Conservation (phyloP, 2,888 invertebrate species). For the Drosophila buzzatii region DNA sequence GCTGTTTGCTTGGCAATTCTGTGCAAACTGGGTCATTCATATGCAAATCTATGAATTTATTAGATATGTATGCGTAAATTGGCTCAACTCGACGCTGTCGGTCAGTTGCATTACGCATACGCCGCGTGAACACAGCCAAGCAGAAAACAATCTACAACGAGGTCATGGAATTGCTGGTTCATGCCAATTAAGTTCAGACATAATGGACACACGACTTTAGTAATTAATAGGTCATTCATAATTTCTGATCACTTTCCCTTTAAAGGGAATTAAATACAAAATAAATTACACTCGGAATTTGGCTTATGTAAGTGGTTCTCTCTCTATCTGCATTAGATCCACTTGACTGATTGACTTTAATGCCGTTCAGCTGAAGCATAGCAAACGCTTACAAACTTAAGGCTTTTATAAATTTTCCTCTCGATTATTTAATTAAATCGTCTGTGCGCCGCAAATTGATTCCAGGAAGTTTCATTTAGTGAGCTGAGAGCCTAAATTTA, state of each 20-base stretch:
- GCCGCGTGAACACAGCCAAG: constrained; percentile 14
- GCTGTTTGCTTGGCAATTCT: constrained; percentile 36
- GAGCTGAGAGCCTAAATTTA: neutral
- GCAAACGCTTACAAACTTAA: neutral
- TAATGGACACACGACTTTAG: too few relatives aligned
- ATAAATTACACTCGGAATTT: neutral
- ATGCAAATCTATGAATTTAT: constrained; percentile 73
- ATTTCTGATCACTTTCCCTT: neutral
- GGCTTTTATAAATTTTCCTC: neutral
- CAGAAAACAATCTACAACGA: neutral
- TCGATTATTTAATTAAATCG: neutral
- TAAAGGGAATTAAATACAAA: neutral
- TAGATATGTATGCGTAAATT: constrained; percentile 58
- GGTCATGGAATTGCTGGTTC: neutral
- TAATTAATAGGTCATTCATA: too few relatives aligned
- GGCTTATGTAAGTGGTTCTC: neutral
- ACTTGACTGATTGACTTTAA: constrained; percentile 4
- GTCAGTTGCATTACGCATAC: constrained; percentile 32
- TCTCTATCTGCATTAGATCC: neutral
- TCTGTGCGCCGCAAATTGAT: constrained; percentile 2
- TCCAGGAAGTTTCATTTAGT: neutral
- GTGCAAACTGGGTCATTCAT: constrained; percentile 54
- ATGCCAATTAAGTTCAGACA: constrained; percentile 16
- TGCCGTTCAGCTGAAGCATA: neutral
- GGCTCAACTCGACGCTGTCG: neutral